Evolutionary conservation across 1,140 invertebrate genomes (phyloP).

Genomic region (Heliconius eleuchia): DNA sequence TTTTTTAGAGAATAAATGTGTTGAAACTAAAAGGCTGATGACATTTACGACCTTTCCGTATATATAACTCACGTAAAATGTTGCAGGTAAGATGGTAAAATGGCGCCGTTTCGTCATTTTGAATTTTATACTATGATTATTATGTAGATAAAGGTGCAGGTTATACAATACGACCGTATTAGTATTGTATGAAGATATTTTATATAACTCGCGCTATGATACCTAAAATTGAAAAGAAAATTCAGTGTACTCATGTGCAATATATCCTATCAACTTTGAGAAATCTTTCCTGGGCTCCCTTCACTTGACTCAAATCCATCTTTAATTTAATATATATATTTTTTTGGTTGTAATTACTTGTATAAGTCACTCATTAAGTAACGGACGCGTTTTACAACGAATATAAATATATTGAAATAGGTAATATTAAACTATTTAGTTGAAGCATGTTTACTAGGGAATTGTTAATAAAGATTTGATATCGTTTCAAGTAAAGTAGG

Average conservation of each 20-base stretch:
- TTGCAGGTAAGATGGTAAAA: background rate
- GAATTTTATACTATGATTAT: background rate
- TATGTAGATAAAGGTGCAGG: constrained; percentile 1
- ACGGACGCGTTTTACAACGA: too few relatives aligned
- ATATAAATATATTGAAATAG: background rate
- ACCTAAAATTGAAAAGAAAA: too few relatives aligned
- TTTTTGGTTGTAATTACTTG: too few relatives aligned
- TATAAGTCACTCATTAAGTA: too few relatives aligned
- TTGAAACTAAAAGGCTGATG: constrained; percentile 30
- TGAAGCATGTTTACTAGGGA: background rate
- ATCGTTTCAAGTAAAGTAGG: background rate
- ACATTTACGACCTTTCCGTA: constrained; percentile 16
- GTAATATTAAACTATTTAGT: background rate
- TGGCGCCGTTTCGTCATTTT: background rate
- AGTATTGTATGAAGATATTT: background rate
- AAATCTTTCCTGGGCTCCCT: too few relatives aligned
- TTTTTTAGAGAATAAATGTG: constrained; percentile 40
- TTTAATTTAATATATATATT: too few relatives aligned
- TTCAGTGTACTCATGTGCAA: too few relatives aligned
- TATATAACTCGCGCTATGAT: background rate
- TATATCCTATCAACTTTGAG: too few relatives aligned
- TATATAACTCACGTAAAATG: constrained; percentile 10
- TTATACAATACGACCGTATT: background rate
- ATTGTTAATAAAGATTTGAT: constrained; percentile 9
- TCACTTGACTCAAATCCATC: too few relatives aligned